Percentiles rank a stretch among this genome's conserved stretches.
phyloP scores from a whole-genome alignment of 2,888 invertebrate species.

The Sesamia inferens region DNA sequence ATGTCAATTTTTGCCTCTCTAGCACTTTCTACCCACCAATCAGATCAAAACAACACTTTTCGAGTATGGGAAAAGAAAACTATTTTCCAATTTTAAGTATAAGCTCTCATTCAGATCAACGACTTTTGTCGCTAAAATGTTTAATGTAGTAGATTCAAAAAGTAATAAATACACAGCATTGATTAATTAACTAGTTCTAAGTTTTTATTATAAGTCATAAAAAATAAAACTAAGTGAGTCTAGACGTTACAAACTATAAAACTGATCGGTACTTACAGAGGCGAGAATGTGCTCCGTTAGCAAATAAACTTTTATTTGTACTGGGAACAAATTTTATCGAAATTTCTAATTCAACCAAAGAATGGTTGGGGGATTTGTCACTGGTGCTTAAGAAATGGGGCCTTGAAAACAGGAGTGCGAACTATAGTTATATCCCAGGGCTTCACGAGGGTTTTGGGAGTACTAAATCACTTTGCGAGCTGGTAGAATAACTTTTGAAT shows the following conservation, averaged over 20 bases:
- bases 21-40: too few species aligned
- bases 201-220: slow-evolving; percentile 57
- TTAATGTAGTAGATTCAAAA: slow-evolving; percentile 5
- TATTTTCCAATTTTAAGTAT: neutral
- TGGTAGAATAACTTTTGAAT: too few species aligned
- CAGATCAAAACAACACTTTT: too few species aligned
- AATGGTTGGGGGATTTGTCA: slow-evolving; percentile 29
- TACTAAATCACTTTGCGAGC: too few species aligned
- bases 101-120: neutral
- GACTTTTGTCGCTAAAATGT: slow-evolving; percentile 5
- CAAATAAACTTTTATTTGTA: slow-evolving; percentile 49
- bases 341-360: slow-evolving; percentile 40
- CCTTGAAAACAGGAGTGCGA: slow-evolving; percentile 7
- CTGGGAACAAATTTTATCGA: slow-evolving; percentile 53
- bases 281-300: slow-evolving; percentile 47
- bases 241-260: slow-evolving; percentile 59
- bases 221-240: slow-evolving; percentile 57
- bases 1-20: too few species aligned
- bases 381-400: slow-evolving; percentile 12
- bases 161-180: slow-evolving; percentile 28
- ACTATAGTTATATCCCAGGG: too few species aligned
- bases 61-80: too few species aligned
- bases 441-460: too few species aligned
- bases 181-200: slow-evolving; percentile 49
- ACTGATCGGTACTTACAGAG: slow-evolving; percentile 28